Evolutionary conservation across 37 sponge, comb jelly and placozoan genomes (phyloP).

Genomic region (Aplysina aerophoba): DNA sequence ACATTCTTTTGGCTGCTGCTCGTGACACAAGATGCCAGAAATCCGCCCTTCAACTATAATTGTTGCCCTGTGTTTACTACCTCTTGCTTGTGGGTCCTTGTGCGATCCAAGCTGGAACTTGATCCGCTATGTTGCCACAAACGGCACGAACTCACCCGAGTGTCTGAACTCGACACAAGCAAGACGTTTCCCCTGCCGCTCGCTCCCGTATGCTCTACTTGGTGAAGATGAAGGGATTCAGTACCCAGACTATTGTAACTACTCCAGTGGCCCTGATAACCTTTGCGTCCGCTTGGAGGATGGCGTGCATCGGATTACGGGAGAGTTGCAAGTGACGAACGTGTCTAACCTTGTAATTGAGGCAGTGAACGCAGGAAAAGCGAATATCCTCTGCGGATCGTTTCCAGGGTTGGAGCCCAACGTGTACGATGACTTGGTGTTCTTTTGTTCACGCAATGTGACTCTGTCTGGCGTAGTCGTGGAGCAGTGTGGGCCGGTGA

Average conservation of each 20-base stretch:
- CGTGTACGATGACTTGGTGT: slow-evolving; percentile 42
- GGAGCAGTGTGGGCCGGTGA: slow-evolving; percentile 62
- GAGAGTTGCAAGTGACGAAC: slow-evolving; percentile 12
- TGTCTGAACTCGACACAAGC: not conserved
- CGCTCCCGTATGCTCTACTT: slow-evolving; percentile 8
- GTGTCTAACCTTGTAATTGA: slow-evolving; percentile 36
- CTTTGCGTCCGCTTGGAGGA: slow-evolving; percentile 22
- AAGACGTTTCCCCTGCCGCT: not conserved
- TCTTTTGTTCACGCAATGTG: slow-evolving; percentile 37
- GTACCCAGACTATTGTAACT: not conserved
- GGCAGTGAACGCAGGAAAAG: slow-evolving; percentile 44
- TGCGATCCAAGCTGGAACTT: not conserved
- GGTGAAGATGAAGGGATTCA: not conserved
- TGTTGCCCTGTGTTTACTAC: too few species aligned
- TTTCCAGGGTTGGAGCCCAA: slow-evolving; percentile 23
- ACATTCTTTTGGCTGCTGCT: too few species aligned
- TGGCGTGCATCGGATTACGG: slow-evolving; percentile 1
- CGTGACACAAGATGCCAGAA: too few species aligned
- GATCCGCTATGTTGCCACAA: slow-evolving; percentile 12
- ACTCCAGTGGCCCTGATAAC: slow-evolving; percentile 21
- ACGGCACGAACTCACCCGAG: slow-evolving; percentile 4
- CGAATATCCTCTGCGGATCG: slow-evolving; percentile 43
- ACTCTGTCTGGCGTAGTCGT: slow-evolving; percentile 49
- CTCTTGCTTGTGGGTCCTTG: too few species aligned
- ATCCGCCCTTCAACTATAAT: too few species aligned